Evolutionary conservation across 1,140 invertebrate species (phyloP).

Genomic region (Brachystomella parvula): DNA sequence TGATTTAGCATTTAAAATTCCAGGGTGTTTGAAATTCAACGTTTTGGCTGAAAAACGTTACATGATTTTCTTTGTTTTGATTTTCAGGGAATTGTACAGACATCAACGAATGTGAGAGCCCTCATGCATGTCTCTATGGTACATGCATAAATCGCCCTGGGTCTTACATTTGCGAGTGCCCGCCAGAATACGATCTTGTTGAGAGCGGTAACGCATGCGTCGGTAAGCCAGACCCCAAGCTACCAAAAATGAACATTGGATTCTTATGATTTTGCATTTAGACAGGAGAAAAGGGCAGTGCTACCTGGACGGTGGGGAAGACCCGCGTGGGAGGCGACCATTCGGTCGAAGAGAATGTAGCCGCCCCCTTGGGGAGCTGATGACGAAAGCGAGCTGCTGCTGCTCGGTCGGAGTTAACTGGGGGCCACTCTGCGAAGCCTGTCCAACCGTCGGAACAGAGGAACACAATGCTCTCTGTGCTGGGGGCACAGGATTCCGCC

Average conservation of each 20-base stretch:
- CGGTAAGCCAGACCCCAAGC: slow-evolving; percentile 46
- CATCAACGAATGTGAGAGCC: slow-evolving; percentile 55
- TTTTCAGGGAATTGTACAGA: slow-evolving; percentile 49
- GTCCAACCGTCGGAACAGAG: slow-evolving; percentile 59
- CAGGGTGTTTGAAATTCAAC: not conserved
- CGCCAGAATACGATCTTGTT: slow-evolving; percentile 53
- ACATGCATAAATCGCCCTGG: slow-evolving; percentile 53
- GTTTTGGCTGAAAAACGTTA: not conserved
- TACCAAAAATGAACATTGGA: not conserved
- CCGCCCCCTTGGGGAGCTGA: slow-evolving; percentile 51
- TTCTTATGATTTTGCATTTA: slow-evolving; percentile 40
- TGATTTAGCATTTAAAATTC: too few species aligned
- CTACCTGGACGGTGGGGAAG: slow-evolving; percentile 55
- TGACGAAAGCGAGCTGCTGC: slow-evolving; percentile 74
- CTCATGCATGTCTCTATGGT: slow-evolving; percentile 50
- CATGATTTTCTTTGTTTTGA: slow-evolving; percentile 6
- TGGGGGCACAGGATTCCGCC: slow-evolving; percentile 71
- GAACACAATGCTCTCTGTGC: slow-evolving; percentile 73
- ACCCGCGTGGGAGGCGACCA: slow-evolving; percentile 19
- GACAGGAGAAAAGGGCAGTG: slow-evolving; percentile 71
- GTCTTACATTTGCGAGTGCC: slow-evolving; percentile 48
- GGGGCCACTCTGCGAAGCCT: slow-evolving; percentile 73
- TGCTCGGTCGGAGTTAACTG: slow-evolving; percentile 76
- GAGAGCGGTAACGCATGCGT: slow-evolving; percentile 60
- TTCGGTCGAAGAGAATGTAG: slow-evolving; percentile 46